A percentile compares a stretch with the other conserved stretches of the same genome.
Evolutionary conservation across 2,113 vertebrate species (phyloP).

Genomic region (Suricata suricatta): DNA sequence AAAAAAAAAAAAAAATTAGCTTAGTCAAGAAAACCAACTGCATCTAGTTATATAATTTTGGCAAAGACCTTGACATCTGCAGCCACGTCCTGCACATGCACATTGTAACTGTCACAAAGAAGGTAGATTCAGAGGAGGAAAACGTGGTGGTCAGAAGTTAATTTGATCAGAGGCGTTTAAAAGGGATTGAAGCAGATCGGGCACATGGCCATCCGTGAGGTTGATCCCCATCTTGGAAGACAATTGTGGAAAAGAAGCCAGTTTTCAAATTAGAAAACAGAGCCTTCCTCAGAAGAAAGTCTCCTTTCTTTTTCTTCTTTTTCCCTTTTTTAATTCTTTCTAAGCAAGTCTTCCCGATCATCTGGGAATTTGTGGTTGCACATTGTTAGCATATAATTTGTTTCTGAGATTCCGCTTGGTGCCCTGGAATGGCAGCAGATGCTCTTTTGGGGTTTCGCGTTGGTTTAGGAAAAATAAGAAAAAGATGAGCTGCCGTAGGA

Average conservation of each 20-base stretch:
- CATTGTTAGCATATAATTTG: slow-evolving; percentile 69
- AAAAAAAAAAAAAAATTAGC: background rate
- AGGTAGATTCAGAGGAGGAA: background rate
- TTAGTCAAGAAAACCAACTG: background rate
- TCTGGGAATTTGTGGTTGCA: slow-evolving; percentile 69
- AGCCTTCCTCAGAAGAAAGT: rapidly evolving
- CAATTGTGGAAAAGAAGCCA: slow-evolving; percentile 59
- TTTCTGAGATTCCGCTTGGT: slow-evolving; percentile 14
- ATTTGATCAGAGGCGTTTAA: background rate
- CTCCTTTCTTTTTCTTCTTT: slow-evolving; percentile 14
- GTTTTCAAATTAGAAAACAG: slow-evolving; percentile 48
- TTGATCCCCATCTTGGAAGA: slow-evolving; percentile 69
- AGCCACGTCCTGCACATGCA: background rate
- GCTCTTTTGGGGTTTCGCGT: background rate
- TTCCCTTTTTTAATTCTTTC: slow-evolving; percentile 12
- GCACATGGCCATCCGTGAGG: slow-evolving; percentile 50
- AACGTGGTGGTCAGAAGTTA: background rate
- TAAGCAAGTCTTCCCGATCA: slow-evolving; percentile 8
- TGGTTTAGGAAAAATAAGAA: background rate
- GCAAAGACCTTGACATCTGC: slow-evolving; percentile 34
- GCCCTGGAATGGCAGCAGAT: background rate
- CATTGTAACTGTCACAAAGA: slow-evolving; percentile 33
- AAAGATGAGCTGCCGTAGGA: background rate
- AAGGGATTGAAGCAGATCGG: slow-evolving; percentile 56
- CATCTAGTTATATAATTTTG: background rate